phyloP scores from a whole-genome alignment of 1,140 invertebrate species.

The Scaptodrosophila lebanonensis region DNA sequence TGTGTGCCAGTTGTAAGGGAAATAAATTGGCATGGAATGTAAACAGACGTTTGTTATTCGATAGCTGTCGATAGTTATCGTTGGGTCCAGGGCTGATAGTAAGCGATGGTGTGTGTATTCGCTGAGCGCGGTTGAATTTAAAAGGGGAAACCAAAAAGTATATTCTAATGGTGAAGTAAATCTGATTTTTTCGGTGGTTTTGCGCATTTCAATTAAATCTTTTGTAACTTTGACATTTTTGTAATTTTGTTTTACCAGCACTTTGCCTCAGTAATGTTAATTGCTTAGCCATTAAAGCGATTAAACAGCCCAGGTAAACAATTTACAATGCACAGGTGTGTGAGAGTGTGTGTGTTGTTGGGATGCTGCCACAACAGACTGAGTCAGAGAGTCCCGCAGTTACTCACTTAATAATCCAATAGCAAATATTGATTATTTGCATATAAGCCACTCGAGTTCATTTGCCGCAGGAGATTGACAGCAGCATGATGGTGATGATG shows the following conservation, averaged over 20 bases:
- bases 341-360: conserved; percentile 23
- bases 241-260: background rate
- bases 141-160: too few species aligned
- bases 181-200: conserved; percentile 24
- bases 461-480: conserved; percentile 73
- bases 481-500: conserved; percentile 50
- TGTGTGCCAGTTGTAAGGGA: too few species aligned
- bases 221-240: conserved; percentile 14
- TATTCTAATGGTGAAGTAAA: conserved; percentile 56
- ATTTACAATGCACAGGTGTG: conserved; percentile 35
- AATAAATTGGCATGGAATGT: background rate
- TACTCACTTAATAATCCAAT: conserved; percentile 69
- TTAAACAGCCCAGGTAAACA: conserved; percentile 67
- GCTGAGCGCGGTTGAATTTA: too few species aligned
- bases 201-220: conserved; percentile 73
- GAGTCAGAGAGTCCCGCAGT: conserved; percentile 55
- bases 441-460: conserved; percentile 67
- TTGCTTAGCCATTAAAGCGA: conserved; percentile 69
- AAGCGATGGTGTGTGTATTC: too few species aligned
- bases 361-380: conserved; percentile 26
- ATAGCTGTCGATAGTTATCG: too few species aligned
- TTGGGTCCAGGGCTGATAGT: too few species aligned
- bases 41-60: too few species aligned
- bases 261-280: conserved; percentile 47
- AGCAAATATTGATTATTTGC: conserved; percentile 70